Conservation (phyloP, 2,888 invertebrate genomes). For the Eupithecia subfuscata region DNA sequence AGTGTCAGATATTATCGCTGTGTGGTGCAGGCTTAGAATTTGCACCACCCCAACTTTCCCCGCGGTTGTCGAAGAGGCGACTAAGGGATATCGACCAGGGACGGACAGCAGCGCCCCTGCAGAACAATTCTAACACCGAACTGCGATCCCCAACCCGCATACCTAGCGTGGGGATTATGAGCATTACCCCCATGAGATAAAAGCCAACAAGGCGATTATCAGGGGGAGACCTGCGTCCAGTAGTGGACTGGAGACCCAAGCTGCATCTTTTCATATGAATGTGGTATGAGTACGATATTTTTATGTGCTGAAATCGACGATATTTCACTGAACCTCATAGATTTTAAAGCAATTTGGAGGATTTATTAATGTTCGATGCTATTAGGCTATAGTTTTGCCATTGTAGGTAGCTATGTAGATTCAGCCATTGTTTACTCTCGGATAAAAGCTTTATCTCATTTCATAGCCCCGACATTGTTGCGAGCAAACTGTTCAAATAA, state of each 20-base stretch:
- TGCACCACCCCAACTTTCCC: too few relatives aligned
- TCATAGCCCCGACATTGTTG: not conserved
- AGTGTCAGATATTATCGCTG: too few relatives aligned
- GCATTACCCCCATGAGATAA: too few relatives aligned
- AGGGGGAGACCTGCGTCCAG: too few relatives aligned
- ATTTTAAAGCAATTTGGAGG: not conserved
- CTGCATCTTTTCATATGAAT: constrained; percentile 16
- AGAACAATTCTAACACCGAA: too few relatives aligned
- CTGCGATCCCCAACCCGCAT: too few relatives aligned
- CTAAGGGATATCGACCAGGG: too few relatives aligned
- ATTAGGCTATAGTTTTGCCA: not conserved
- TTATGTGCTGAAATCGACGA: not conserved
- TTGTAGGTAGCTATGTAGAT: not conserved
- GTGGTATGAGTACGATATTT: not conserved
- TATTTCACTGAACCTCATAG: not conserved
- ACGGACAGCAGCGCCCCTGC: too few relatives aligned
- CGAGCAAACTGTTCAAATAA: constrained; percentile 31
- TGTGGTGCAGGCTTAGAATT: too few relatives aligned
- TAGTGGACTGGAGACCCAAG: constrained; percentile 6
- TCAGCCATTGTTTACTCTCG: not conserved
- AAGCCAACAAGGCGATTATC: too few relatives aligned
- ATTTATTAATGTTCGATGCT: not conserved
- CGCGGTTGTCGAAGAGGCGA: too few relatives aligned
- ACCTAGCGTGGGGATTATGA: too few relatives aligned
- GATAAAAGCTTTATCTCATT: not conserved